A percentile compares a stretch with the other conserved stretches of the same genome.
Conservation (phyloP, 2,888 invertebrate genomes). For the Epirrhoe alternata region DNA sequence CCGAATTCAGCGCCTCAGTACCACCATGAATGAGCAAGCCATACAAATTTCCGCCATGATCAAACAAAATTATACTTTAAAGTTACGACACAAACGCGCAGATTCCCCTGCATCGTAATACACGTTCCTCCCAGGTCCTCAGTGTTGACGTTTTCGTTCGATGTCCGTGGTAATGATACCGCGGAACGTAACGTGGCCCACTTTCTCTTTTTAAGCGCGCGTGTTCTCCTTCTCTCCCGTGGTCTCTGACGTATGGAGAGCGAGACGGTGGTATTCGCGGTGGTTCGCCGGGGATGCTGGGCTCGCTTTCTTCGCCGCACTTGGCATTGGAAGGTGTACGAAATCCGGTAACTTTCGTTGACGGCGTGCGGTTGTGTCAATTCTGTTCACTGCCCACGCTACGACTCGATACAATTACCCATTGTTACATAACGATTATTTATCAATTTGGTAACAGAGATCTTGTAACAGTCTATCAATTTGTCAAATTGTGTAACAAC, state of each 20-base stretch:
- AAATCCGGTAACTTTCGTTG: constrained; percentile 84
- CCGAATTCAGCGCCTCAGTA: constrained; percentile 78
- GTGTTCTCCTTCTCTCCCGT: constrained; percentile 71
- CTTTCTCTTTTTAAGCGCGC: constrained; percentile 83
- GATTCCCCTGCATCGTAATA: constrained; percentile 47
- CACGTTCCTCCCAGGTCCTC: constrained; percentile 58
- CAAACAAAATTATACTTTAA: constrained; percentile 50
- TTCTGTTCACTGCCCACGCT: constrained; percentile 56
- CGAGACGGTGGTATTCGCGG: constrained; percentile 69
- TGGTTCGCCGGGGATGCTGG: constrained; percentile 67
- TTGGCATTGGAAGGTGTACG: constrained; percentile 79
- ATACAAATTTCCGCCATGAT: constrained; percentile 49
- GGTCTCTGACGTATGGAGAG: constrained; percentile 56
- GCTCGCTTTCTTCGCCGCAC: constrained; percentile 84
- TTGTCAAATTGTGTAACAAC: constrained; percentile 35
- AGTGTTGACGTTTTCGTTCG: constrained; percentile 80
- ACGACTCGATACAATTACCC: constrained; percentile 67
- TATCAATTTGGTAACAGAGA: constrained; percentile 63
- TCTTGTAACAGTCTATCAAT: constrained; percentile 43
- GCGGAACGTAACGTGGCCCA: constrained; percentile 84
- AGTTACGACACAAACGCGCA: constrained; percentile 46
- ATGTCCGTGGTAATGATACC: constrained; percentile 82
- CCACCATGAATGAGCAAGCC: constrained; percentile 62
- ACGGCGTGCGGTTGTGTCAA: constrained; percentile 64
- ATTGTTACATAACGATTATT: constrained; percentile 69